Evolutionary conservation across 2,113 vertebrate species (phyloP), one percentile per base, ranked within the genome.

Genomic region (Cyprichromis sp.): DNA sequence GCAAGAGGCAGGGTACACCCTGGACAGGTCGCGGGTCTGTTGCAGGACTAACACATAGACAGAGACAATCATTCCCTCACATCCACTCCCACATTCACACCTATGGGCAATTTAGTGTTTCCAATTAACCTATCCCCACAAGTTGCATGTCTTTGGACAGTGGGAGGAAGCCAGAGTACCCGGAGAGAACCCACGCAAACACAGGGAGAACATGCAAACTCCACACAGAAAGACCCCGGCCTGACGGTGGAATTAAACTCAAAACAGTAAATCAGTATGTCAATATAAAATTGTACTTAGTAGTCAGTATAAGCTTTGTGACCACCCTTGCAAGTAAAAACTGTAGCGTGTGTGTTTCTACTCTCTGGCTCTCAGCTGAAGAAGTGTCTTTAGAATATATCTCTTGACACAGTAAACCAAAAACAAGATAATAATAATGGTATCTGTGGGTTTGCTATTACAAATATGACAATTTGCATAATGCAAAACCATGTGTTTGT

Each of bases 41-140:
- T 7, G 53, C 4, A 55, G 53, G 53, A 7, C 53, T 26, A 57
- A 57, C 21, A 14, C 21, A 26, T 26, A 57, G 54, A 26, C 21
- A 57, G 21, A 57, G 4, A 57, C 0, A 55, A 26, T 0, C 54
- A 14, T 26, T 26, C 21, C 0, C 6, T 55, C 53, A 24, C 52
- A 50, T 50, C 5, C 50, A 47, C 45, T 52, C n/a, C 4, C 1
- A 0, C 12, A 57, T 57, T 29, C 12, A 57, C 12, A 57, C 54
- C 54, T 29, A 29, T 14, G 0, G 54, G 3, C 54, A 57, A 14
- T 29, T 8, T 57, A 14, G 54, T 14, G 7, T 57, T 29, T 29
- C 0, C 24, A 29, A 16, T 57, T 57, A 57, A 16, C 24, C 54
- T 29, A 29, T 0, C 13, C 13, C 3, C 4, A 57, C 24, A 2